Base-by-base conservation (phyloP, 2,888 invertebrate genomes). In the Pecten maximus region DNA sequence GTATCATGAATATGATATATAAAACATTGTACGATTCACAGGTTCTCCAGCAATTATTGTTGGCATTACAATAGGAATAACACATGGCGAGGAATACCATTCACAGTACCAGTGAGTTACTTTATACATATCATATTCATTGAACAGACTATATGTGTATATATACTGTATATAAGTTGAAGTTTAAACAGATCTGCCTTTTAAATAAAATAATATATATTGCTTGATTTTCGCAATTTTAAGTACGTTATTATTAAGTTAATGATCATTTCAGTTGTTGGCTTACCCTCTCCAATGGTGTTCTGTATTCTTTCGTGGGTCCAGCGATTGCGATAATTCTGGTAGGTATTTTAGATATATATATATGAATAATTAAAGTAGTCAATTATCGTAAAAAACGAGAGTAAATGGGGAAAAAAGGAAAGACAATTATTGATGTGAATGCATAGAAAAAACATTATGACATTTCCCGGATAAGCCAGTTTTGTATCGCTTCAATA, bases 251-350 rank as follows among this genome's bases (percentile, higher is more conserved):
- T 23, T 23, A 8, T 23, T 54, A 23, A 54, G 19, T n/a, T n/a
- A n/a, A n/a, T n/a, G n/a, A n/a, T 12, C 12, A 8, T 89, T 91
- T 48, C 91, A 92, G 92, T 88, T 92, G 92, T 50, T 92, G 92
- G 92, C 50, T 92, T 10, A 91, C 91, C n/a, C 40, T 92, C 16
- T 88, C 89, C 12, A 90, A 90, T 87, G 92, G 92, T 40, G 40
- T 92, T 23, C 91, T 92, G 28, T 92, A 91, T 91, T 90, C 92
- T 0, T 92, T 92, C 87, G 92, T 91, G 19, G 92, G 91, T 40
- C 92, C 92, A 48, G 92, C 91, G 35, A 39, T 91, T 50, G 54
- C 89, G 10, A 90, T 92, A 35, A 92, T 92, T 35, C 19, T 89
- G 19, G 92, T 92, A 89, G 88, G 92, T 89, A 28, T 35, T 74